phyloP scores from a whole-genome alignment of 2,797 vertebrate species.

The Fringilla coelebs region DNA sequence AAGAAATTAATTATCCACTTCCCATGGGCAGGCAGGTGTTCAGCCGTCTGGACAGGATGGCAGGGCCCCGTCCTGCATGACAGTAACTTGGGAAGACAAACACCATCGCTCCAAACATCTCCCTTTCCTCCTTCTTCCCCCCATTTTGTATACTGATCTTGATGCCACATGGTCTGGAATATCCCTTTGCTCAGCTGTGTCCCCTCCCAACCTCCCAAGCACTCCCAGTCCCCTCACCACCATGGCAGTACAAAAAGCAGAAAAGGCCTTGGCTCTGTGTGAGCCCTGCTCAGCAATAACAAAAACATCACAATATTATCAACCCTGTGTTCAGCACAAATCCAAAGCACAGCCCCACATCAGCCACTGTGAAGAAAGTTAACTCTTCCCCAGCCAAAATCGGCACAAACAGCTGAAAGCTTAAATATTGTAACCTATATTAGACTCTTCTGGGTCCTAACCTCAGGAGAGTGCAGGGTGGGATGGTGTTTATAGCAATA shows the following conservation, averaged over 20 bases:
- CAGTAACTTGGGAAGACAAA: background rate
- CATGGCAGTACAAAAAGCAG: rapidly evolving
- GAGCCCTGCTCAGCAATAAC: background rate
- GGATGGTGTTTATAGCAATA: background rate
- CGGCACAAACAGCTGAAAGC: background rate
- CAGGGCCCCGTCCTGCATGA: background rate
- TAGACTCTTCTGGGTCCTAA: background rate
- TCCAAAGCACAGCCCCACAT: background rate
- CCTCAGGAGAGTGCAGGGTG: background rate
- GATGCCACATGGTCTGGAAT: background rate
- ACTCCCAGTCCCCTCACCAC: background rate
- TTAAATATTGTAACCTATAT: background rate
- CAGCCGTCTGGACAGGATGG: background rate
- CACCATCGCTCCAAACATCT: background rate
- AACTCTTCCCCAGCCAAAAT: background rate
- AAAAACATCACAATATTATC: rapidly evolving
- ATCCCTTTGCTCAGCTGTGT: background rate
- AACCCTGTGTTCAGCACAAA: background rate
- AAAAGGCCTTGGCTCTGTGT: background rate
- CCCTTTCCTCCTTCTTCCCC: background rate
- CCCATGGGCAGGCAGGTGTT: background rate
- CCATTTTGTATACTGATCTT: rapidly evolving
- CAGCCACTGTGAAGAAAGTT: background rate
- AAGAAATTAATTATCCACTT: background rate
- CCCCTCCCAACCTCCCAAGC: background rate